These are phyloP conservation scores for Drosophila santomea DNA, from an alignment of 1,140 invertebrate genomes.

Conservation along the genomic window DNA sequence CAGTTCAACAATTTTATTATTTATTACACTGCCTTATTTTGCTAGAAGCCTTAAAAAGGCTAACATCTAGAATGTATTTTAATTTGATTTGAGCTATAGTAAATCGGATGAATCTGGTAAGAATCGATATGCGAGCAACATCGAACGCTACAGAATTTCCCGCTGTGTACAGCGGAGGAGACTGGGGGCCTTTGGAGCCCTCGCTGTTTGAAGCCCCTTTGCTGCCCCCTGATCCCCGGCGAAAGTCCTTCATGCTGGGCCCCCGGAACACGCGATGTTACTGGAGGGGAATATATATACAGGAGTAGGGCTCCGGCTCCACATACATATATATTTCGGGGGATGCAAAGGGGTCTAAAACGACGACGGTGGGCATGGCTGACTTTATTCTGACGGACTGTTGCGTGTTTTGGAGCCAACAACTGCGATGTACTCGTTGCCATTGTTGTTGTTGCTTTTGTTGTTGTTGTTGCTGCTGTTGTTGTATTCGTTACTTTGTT, in stretches of 20 bases:
- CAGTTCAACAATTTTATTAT: no score
- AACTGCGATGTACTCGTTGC: constrained; percentile 62
- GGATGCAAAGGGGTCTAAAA: constrained; percentile 16
- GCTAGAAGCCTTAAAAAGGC: no score
- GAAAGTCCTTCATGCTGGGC: constrained; percentile 41
- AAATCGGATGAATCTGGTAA: no score
- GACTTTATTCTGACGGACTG: constrained; percentile 66
- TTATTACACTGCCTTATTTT: no score
- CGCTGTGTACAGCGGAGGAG: constrained; percentile 41
- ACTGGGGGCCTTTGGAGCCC: constrained; percentile 34
- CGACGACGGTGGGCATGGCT: constrained; percentile 55
- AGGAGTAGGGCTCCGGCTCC: background rate
- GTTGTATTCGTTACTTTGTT: constrained; percentile 30
- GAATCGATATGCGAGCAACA: no score
- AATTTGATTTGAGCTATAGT: no score
- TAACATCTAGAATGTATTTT: no score
- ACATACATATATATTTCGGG: background rate
- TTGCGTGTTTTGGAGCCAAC: constrained; percentile 78
- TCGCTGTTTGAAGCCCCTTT: constrained; percentile 46
- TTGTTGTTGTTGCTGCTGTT: constrained; percentile 36
- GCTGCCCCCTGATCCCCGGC: constrained; percentile 11
- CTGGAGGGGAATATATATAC: constrained; percentile 16
- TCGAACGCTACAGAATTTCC: background rate
- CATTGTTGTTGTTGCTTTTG: constrained; percentile 15
- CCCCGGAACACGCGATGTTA: constrained; percentile 46